phyloP scores from a whole-genome alignment of 2,888 invertebrate species.

The Thymelicus acteon region DNA sequence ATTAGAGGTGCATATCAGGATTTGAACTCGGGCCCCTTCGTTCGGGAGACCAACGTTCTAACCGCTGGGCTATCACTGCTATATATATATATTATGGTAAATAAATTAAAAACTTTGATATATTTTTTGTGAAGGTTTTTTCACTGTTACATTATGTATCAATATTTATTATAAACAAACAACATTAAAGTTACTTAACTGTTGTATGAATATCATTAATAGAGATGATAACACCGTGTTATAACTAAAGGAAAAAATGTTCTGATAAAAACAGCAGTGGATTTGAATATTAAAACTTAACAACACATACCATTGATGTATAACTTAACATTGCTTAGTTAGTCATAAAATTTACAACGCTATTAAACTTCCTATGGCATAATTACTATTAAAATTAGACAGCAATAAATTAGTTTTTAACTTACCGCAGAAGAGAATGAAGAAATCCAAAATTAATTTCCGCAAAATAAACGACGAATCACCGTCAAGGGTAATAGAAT shows the following conservation, averaged over 20 bases:
- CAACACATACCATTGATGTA: background rate
- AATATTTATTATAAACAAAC: background rate
- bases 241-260: background rate
- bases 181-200: background rate
- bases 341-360: too few relatives aligned
- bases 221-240: too few relatives aligned
- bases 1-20: too few relatives aligned
- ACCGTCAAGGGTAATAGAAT: slow-evolving; percentile 80
- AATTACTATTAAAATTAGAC: background rate
- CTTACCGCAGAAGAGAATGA: slow-evolving; percentile 89
- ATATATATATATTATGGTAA: too few relatives aligned
- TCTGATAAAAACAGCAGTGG: background rate
- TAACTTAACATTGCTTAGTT: too few relatives aligned
- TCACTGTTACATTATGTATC: too few relatives aligned
- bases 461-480: slow-evolving; percentile 84
- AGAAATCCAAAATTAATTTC: slow-evolving; percentile 88
- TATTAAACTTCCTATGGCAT: too few relatives aligned
- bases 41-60: too few relatives aligned
- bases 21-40: too few relatives aligned
- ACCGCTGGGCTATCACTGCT: too few relatives aligned
- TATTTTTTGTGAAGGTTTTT: too few relatives aligned
- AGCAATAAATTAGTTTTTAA: slow-evolving; percentile 46
- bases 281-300: background rate
- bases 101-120: too few relatives aligned
- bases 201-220: background rate